Evolutionary conservation across 2,113 vertebrate species (phyloP).

Genomic region (Chunga burmeisteri): DNA sequence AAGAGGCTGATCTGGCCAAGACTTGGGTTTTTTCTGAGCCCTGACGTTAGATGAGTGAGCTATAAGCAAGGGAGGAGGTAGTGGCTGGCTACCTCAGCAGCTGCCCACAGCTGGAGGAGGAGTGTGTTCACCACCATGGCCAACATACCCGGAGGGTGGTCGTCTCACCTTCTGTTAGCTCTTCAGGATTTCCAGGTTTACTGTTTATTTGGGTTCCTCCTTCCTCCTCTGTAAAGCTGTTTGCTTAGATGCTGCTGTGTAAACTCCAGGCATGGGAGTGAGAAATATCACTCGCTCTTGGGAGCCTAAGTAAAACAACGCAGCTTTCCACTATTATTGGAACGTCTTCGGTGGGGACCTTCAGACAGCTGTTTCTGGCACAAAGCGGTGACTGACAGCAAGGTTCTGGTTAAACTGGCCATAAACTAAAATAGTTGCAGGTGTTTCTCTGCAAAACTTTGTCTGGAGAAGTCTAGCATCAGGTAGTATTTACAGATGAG

Average conservation of each 20-base stretch:
- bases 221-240: not conserved
- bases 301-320: not conserved
- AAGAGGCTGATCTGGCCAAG: not conserved
- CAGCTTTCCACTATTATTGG: not conserved
- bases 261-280: not conserved
- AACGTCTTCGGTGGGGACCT: not conserved
- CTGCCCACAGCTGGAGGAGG: not conserved
- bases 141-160: rapidly evolving
- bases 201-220: not conserved
- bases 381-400: not conserved
- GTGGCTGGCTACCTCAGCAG: not conserved
- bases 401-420: not conserved
- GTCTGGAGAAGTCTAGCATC: not conserved
- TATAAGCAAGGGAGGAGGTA: not conserved
- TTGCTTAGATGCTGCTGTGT: not conserved
- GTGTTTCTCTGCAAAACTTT: not conserved
- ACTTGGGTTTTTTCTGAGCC: not conserved
- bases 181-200: not conserved
- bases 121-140: not conserved
- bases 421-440: not conserved
- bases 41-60: not conserved
- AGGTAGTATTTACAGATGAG: not conserved
- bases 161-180: not conserved
- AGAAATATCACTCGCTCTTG: not conserved
- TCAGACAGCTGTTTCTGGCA: not conserved